Conservation (phyloP, 1,140 invertebrate genomes). For the Drosophila nigromelanica region DNA sequence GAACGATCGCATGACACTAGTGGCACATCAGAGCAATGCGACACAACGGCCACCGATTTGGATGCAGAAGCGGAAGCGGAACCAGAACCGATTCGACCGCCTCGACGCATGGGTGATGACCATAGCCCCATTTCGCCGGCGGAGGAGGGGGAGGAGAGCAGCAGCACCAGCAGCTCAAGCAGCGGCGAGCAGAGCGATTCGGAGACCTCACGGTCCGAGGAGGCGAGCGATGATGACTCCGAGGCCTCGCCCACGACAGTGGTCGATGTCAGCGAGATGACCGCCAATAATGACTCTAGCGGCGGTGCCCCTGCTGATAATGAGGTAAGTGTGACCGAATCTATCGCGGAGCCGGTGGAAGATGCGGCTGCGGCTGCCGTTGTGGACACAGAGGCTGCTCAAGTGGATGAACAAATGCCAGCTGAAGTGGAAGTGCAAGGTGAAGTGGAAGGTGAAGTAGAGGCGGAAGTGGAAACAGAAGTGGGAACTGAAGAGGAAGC, state of each 20-base stretch:
- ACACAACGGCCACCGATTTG: background rate
- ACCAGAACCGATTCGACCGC: background rate
- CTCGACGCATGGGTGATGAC: background rate
- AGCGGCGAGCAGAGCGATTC: slow-evolving; percentile 25
- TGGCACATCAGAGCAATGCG: background rate
- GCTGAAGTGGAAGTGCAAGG: background rate
- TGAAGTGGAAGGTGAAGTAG: background rate
- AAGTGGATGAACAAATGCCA: too few species aligned
- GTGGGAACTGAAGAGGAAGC: background rate
- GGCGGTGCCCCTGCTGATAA: background rate
- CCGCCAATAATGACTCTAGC: background rate
- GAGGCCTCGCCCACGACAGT: slow-evolving; percentile 45
- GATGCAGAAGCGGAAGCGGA: too few species aligned
- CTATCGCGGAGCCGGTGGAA: background rate
- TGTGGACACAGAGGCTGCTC: too few species aligned
- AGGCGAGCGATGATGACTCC: slow-evolving; percentile 20
- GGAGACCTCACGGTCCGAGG: slow-evolving; percentile 13
- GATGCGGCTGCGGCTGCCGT: too few species aligned
- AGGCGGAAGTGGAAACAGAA: background rate
- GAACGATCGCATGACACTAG: slow-evolving; percentile 9
- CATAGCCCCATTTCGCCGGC: slow-evolving; percentile 34
- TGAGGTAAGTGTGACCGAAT: background rate
- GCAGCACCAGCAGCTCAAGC: slow-evolving; percentile 17
- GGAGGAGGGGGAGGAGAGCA: slow-evolving; percentile 32
- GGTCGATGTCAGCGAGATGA: slow-evolving; percentile 26